Evolutionary conservation across 2,113 vertebrate species (phyloP).

Genomic region (Zeus faber): DNA sequence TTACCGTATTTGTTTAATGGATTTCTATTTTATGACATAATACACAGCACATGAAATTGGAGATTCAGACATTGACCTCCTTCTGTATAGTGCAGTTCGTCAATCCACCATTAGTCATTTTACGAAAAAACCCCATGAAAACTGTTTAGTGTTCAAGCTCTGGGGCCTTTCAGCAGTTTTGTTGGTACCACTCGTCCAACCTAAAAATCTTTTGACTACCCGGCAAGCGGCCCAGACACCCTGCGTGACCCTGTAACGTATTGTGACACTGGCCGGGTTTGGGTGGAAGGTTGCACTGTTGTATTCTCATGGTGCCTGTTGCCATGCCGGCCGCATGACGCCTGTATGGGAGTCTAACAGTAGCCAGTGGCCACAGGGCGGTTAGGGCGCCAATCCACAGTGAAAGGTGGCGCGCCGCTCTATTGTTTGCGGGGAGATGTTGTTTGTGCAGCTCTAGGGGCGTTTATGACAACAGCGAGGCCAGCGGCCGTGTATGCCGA

Average conservation of each 20-base stretch:
- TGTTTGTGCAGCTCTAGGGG: slow-evolving; percentile 62
- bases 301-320: slow-evolving; percentile 44
- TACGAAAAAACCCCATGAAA: too few species aligned
- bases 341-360: slow-evolving; percentile 46
- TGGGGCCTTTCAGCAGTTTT: too few species aligned
- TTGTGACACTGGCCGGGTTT: slow-evolving; percentile 25
- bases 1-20: too few species aligned
- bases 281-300: slow-evolving; percentile 38
- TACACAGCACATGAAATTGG: too few species aligned
- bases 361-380: slow-evolving; percentile 40
- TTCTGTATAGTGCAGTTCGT: too few species aligned
- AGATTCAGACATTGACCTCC: too few species aligned
- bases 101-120: too few species aligned
- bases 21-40: too few species aligned
- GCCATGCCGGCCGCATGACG: slow-evolving; percentile 50
- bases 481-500: slow-evolving; percentile 51
- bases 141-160: too few species aligned
- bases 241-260: slow-evolving; percentile 18
- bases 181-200: too few species aligned
- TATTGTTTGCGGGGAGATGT: slow-evolving; percentile 60
- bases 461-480: slow-evolving; percentile 28
- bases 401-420: slow-evolving; percentile 61
- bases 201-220: too few species aligned
- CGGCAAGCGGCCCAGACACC: slow-evolving; percentile 9
- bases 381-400: slow-evolving; percentile 47